Conservation (phyloP, 1,140 invertebrate genomes). For the Macrotrachela quadricornifera region DNA sequence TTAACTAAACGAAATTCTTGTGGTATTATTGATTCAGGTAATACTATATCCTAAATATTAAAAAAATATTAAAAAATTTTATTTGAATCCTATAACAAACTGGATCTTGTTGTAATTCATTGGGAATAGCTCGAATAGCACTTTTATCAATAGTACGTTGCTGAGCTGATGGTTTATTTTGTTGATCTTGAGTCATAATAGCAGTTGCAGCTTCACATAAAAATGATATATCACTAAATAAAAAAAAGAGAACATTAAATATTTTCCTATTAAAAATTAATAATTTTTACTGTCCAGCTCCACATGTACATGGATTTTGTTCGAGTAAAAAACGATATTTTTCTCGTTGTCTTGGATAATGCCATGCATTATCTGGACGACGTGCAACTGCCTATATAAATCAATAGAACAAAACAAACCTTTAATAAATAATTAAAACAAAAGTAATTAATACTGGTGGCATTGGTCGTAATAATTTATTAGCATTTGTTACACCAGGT, state of each 20-base stretch:
- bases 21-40: conserved; percentile 25
- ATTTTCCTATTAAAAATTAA: neutral
- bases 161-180: too few species aligned
- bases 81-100: too few species aligned
- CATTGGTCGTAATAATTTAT: neutral
- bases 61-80: neutral
- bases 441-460: neutral
- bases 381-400: neutral
- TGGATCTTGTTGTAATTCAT: conserved; percentile 11
- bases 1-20: conserved; percentile 30
- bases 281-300: conserved; percentile 23
- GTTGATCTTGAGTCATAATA: neutral
- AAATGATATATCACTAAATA: conserved; percentile 26
- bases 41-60: conserved; percentile 15
- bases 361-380: conserved; percentile 24
- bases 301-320: conserved; percentile 25
- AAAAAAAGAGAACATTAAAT: neutral
- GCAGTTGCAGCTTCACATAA: conserved; percentile 19
- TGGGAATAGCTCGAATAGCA: conserved; percentile 12
- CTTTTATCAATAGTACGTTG: conserved; percentile 14
- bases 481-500: conserved; percentile 9
- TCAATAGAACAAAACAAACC: too few species aligned
- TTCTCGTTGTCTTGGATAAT: conserved; percentile 19
- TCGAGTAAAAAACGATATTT: conserved; percentile 26
- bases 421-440: neutral